Conservation (phyloP, 2,113 vertebrate genomes). For the Vulpes lagopus region DNA sequence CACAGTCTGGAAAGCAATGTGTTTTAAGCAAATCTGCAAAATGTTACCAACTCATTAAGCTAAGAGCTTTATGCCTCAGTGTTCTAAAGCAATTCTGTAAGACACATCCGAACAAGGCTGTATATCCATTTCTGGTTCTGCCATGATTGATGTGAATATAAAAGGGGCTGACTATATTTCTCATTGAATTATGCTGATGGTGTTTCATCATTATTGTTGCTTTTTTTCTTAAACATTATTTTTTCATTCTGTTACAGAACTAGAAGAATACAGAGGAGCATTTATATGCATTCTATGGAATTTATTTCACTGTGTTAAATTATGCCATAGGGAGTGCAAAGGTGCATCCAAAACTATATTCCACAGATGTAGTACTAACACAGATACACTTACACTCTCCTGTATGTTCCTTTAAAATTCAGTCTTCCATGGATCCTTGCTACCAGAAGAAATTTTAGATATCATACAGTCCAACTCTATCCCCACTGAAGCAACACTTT, state of each 20-base stretch:
- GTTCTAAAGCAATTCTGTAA: constrained; percentile 65
- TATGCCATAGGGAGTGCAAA: background rate
- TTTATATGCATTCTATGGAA: background rate
- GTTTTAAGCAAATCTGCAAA: constrained; percentile 83
- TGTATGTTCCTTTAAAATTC: constrained; percentile 50
- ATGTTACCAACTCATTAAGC: constrained; percentile 82
- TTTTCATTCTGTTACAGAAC: constrained; percentile 3
- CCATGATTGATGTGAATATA: constrained; percentile 67
- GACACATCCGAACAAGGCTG: constrained; percentile 54
- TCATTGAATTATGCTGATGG: constrained; percentile 29
- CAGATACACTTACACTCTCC: background rate
- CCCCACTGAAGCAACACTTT: background rate
- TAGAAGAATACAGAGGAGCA: background rate
- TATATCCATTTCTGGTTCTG: constrained; percentile 74
- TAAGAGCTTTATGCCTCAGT: constrained; percentile 74
- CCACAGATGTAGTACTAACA: background rate
- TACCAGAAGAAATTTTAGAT: background rate
- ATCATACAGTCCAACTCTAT: background rate
- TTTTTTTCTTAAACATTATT: constrained; percentile 8
- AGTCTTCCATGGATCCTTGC: background rate
- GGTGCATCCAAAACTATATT: background rate
- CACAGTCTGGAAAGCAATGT: constrained; percentile 78
- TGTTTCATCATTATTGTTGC: background rate
- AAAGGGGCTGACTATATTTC: constrained; percentile 9
- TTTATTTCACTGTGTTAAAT: constrained; percentile 40